Evolutionary conservation across 2,113 vertebrate genomes (phyloP).

Genomic region (Rafetus swinhoei): DNA sequence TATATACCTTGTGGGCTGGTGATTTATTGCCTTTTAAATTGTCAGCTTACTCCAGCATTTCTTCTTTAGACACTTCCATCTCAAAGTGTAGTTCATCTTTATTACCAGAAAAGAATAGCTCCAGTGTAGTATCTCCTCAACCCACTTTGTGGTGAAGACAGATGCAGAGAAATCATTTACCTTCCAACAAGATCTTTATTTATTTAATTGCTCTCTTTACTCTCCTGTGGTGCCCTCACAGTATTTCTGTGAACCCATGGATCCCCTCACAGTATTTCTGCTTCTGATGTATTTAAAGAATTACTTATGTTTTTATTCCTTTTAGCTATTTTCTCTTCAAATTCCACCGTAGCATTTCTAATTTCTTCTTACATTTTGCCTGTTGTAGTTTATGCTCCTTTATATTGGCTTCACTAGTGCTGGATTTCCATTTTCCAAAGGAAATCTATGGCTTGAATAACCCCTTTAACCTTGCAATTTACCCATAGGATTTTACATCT

Average conservation of each 20-base stretch:
- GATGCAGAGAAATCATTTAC: neutral
- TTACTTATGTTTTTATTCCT: neutral
- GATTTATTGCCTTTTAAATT: neutral
- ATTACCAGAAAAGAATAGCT: neutral
- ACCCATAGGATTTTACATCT: neutral
- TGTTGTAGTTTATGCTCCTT: neutral
- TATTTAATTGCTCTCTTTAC: neutral
- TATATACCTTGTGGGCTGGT: neutral
- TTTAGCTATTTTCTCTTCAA: neutral
- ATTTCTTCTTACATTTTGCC: neutral
- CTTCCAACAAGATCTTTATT: neutral
- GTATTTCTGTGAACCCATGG: too few species aligned
- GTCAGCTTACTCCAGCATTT: neutral
- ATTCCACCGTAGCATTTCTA: neutral
- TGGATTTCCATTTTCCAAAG: neutral
- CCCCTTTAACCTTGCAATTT: neutral
- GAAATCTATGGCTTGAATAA: neutral
- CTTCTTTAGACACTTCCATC: neutral
- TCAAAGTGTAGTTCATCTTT: neutral
- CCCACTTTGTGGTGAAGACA: neutral
- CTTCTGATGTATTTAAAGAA: neutral
- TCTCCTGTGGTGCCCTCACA: neutral
- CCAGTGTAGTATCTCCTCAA: neutral
- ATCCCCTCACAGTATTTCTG: neutral
- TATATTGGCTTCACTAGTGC: neutral